Percentiles rank a stretch among this genome's conserved stretches.
These are phyloP conservation scores for Pseudeuparius sepicola DNA, from an alignment of 2,888 invertebrate species.

Conservation along the genomic window DNA sequence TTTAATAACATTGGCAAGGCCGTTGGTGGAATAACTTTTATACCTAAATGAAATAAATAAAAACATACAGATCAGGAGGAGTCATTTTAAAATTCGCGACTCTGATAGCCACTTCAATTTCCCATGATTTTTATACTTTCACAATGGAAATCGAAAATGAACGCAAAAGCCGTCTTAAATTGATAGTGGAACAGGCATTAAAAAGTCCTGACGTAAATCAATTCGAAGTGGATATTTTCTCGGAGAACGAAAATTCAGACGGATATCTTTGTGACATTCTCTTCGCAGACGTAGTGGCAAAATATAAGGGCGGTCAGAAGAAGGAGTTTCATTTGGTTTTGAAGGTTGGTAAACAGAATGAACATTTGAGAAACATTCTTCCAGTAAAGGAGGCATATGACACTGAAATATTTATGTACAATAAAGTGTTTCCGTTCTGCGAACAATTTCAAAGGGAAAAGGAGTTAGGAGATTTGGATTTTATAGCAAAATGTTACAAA, in stretches of 20 bases:
- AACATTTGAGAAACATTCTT: conserved; percentile 5
- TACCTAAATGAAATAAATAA: no score
- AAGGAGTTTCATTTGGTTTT: conserved; percentile 14
- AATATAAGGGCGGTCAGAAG: not conserved
- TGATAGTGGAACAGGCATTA: conserved; percentile 12
- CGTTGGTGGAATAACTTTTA: no score
- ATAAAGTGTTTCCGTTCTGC: conserved; percentile 17
- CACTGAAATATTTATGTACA: conserved; percentile 20
- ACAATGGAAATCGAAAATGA: no score
- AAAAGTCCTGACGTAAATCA: conserved; percentile 11
- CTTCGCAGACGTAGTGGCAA: conserved; percentile 15
- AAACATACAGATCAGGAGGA: no score
- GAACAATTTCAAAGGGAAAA: conserved; percentile 18
- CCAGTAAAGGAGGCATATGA: conserved; percentile 13
- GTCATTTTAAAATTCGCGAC: no score
- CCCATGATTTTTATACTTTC: no score
- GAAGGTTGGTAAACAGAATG: conserved; percentile 14
- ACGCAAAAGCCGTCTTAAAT: no score
- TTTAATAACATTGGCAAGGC: no score
- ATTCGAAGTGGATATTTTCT: conserved; percentile 13
- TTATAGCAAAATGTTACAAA: conserved; percentile 20
- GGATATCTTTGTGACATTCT: conserved; percentile 18
- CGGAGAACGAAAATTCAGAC: conserved; percentile 18
- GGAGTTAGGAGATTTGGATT: conserved; percentile 11
- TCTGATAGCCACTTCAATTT: no score